Evolutionary conservation across 2,797 vertebrate species (phyloP).

Genomic region (Dromococcyx pavoninus): DNA sequence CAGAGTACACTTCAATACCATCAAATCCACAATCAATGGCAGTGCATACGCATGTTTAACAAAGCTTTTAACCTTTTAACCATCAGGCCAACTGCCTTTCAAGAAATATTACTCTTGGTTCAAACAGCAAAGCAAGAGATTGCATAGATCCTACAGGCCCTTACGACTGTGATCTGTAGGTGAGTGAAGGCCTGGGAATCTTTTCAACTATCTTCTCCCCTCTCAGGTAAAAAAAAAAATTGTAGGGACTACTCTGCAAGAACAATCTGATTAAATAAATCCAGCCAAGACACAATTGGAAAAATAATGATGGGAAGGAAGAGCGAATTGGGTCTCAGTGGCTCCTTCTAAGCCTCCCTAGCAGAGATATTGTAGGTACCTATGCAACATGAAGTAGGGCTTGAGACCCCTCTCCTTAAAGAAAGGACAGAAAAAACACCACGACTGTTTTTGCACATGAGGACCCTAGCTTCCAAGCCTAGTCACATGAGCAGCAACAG

Average conservation of each 20-base stretch:
- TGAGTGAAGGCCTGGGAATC: background rate
- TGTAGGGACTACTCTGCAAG: background rate
- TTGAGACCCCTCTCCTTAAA: background rate
- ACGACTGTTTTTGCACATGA: background rate
- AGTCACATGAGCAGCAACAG: background rate
- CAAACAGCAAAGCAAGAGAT: background rate
- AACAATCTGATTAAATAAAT: background rate
- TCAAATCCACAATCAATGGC: constrained; percentile 67
- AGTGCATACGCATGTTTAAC: constrained; percentile 35
- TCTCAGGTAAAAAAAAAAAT: background rate
- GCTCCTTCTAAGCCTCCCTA: background rate
- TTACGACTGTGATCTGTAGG: background rate
- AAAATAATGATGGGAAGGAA: background rate
- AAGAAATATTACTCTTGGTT: constrained; percentile 42
- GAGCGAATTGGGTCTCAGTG: background rate
- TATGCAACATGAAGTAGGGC: background rate
- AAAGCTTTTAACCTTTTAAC: constrained; percentile 69
- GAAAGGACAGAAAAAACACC: background rate
- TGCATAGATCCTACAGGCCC: background rate
- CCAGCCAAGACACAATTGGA: background rate
- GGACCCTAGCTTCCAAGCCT: background rate
- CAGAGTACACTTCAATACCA: constrained; percentile 56
- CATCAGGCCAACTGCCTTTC: constrained; percentile 26
- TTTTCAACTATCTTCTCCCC: background rate
- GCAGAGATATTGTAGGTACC: background rate